Percentiles rank a stretch among this genome's conserved stretches.
Evolutionary conservation across 2,113 vertebrate species (phyloP).

Genomic region (Gobius niger): DNA sequence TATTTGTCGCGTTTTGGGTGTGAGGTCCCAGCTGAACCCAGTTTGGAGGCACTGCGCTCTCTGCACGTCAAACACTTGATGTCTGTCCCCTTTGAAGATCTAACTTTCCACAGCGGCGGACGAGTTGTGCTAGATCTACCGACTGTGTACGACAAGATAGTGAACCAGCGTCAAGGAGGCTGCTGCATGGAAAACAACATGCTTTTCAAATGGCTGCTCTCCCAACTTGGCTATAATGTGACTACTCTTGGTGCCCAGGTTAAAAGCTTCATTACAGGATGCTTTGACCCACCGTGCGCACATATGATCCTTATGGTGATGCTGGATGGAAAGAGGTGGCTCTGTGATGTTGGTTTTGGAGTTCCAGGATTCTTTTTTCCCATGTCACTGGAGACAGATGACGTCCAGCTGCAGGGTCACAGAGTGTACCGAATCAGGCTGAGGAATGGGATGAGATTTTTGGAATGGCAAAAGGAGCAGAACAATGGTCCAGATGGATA

Average conservation of each 20-base stretch:
- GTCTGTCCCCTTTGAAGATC: conserved; percentile 76
- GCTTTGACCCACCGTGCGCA: conserved; percentile 73
- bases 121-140: conserved; percentile 45
- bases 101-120: conserved; percentile 74
- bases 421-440: conserved; percentile 65
- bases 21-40: conserved; percentile 18
- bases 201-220: conserved; percentile 78
- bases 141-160: conserved; percentile 75
- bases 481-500: conserved; percentile 14
- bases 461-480: conserved; percentile 61
- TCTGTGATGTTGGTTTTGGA: conserved; percentile 79
- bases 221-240: conserved; percentile 18
- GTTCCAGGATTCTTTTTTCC: conserved; percentile 58
- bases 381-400: conserved; percentile 65
- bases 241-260: conserved; percentile 70
- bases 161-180: conserved; percentile 62
- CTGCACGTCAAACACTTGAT: conserved; percentile 69
- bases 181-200: conserved; percentile 80
- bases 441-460: conserved; percentile 21
- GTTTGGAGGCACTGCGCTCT: conserved; percentile 45
- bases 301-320: conserved; percentile 72
- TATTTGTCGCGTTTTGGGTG: conserved; percentile 73
- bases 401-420: conserved; percentile 67
- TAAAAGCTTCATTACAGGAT: conserved; percentile 28
- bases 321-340: conserved; percentile 61